phyloP scores from a whole-genome alignment of 2,797 vertebrate genomes.

The Halcyon badia region DNA sequence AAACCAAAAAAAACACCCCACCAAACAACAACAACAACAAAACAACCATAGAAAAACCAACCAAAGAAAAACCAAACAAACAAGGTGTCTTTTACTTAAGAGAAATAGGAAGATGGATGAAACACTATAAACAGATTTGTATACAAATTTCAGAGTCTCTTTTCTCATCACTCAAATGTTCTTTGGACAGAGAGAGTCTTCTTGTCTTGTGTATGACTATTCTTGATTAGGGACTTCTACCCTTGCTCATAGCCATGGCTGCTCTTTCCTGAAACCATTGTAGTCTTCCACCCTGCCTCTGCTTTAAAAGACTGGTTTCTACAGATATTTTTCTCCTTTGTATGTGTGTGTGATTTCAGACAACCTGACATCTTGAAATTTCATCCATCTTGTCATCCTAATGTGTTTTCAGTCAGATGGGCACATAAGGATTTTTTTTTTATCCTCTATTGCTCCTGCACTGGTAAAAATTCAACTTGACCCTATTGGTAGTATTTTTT shows the following conservation, averaged over 20 bases:
- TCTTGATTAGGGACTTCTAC: neutral
- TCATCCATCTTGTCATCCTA: neutral
- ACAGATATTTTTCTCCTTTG: neutral
- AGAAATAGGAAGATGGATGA: neutral
- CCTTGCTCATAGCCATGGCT: accelerated
- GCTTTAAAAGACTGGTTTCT: neutral
- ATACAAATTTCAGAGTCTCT: neutral
- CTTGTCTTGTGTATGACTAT: neutral
- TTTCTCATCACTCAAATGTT: neutral
- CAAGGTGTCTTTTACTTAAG: neutral
- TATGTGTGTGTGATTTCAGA: neutral
- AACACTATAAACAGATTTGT: neutral
- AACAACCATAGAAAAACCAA: no score
- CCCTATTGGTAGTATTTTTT: neutral
- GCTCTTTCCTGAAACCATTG: neutral
- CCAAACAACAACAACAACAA: no score
- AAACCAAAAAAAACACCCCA: no score
- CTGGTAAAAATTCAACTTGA: neutral
- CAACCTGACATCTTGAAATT: neutral
- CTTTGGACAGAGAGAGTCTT: neutral
- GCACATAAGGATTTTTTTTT: neutral
- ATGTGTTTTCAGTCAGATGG: neutral
- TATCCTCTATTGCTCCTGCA: neutral
- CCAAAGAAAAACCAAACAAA: no score
- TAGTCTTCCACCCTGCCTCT: neutral